Evolutionary conservation across 2,797 vertebrate species (phyloP), one percentile per base, ranked within the genome.

Genomic region (Syndactyla subalaris): DNA sequence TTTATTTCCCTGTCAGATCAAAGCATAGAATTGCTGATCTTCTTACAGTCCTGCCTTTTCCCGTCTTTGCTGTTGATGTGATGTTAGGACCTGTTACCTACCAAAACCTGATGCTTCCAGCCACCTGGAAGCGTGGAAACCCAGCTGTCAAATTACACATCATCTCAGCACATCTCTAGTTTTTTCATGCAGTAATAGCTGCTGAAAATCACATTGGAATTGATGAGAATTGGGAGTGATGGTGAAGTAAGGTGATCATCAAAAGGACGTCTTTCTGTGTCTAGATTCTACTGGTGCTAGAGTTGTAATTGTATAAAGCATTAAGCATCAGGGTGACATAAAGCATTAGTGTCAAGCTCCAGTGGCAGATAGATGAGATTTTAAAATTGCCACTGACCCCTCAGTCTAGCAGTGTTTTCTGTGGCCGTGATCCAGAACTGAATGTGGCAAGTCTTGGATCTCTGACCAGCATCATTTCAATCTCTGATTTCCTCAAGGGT

Each of bases 1-100:
- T 89, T 94, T 76, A 88, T 96, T 95, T 94, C 55, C 20, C 34
- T 79, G 85, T 61, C 76, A 92, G 74, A 91, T 90, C 70, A 95
- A 93, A 92, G 79, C 70, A 63, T 86, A 58, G 73, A 92, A 94
- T 32, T 70, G 73, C 86, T 91, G 62, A 67, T 94, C 66, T 89
- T 88, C 80, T 89, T 89, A 85, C n/a, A 86, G 73, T 68, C 48
- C 38, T 88, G 73, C 77, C 61, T 94, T 91, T 91, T 32, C 23
- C 62, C 29, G 26, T 80, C 32, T 73, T 59, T 59, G 34, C 51
- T 74, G 48, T 29, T 59, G 30, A 52, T 92, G 73, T 52, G 91
- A 62, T 89, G 41, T 57, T 88, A 58, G 83, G 65, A 81, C 66
- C 76, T 65, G 32, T 72, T 89, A 77, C 68, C 36, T 63, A 19